phyloP scores from a whole-genome alignment of 2,113 vertebrate genomes.

The Perccottus glenii region DNA sequence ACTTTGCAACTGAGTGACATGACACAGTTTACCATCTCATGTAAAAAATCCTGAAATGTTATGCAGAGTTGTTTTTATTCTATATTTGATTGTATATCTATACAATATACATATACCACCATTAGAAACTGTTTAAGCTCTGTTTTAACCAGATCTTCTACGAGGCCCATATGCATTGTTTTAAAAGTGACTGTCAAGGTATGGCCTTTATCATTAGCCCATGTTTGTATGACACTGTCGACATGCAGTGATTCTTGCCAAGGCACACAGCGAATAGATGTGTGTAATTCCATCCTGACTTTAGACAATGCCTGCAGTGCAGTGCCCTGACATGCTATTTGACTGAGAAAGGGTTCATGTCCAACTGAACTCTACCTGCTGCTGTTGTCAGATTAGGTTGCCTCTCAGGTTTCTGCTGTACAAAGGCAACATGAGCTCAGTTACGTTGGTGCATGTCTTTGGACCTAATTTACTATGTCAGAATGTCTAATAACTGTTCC shows the following conservation, averaged over 20 bases:
- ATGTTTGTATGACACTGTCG: constrained; percentile 32
- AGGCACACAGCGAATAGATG: constrained; percentile 49
- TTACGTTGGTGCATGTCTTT: constrained; percentile 70
- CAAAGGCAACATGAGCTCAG: constrained; percentile 77
- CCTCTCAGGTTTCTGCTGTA: constrained; percentile 79
- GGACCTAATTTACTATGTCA: constrained; percentile 67
- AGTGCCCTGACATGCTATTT: constrained; percentile 55
- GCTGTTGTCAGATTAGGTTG: constrained; percentile 71
- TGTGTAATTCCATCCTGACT: constrained; percentile 79
- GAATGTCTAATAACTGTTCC: constrained; percentile 73
- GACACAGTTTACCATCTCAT: too few relatives aligned
- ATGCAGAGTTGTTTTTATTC: background rate
- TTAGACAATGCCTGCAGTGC: constrained; percentile 70
- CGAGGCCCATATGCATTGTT: background rate
- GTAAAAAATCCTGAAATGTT: background rate
- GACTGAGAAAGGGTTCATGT: constrained; percentile 59
- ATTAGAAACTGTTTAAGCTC: background rate
- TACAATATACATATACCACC: background rate
- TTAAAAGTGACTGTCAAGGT: background rate
- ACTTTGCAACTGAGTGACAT: too few relatives aligned
- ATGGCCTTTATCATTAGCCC: constrained; percentile 14
- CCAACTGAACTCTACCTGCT: constrained; percentile 44
- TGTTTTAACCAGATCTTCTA: background rate
- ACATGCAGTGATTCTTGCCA: constrained; percentile 63
- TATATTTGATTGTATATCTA: background rate